Evolutionary conservation across 2,888 invertebrate species (phyloP).

Genomic region (Rhingia rostrata): DNA sequence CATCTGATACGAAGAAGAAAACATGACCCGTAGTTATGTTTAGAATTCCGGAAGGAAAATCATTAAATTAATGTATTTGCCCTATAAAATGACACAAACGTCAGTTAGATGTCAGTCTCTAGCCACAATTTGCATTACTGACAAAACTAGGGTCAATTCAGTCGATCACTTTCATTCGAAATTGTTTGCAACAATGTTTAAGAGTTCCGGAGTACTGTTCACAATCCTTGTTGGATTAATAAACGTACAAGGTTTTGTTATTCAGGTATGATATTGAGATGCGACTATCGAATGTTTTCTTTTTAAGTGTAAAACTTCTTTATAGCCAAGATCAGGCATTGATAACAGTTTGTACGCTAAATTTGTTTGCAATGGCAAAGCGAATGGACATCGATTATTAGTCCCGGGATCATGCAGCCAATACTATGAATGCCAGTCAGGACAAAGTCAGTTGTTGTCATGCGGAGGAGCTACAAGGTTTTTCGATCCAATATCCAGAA

Average conservation of each 20-base stretch:
- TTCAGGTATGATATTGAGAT: constrained; percentile 41
- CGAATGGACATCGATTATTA: constrained; percentile 78
- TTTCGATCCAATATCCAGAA: constrained; percentile 76
- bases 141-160: constrained; percentile 29
- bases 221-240: constrained; percentile 35
- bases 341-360: constrained; percentile 78
- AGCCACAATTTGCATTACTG: constrained; percentile 39
- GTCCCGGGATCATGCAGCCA: constrained; percentile 80
- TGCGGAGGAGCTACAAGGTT: constrained; percentile 76
- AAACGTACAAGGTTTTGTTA: constrained; percentile 45
- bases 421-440: constrained; percentile 79
- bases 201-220: constrained; percentile 28
- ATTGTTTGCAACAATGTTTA: constrained; percentile 22
- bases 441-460: constrained; percentile 71
- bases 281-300: background rate
- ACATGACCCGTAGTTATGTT: constrained; percentile 15
- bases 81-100: constrained; percentile 48
- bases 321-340: constrained; percentile 56
- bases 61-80: constrained; percentile 53
- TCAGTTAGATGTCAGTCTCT: constrained; percentile 41
- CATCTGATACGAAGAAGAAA: constrained; percentile 28
- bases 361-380: constrained; percentile 78
- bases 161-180: background rate
- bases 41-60: background rate
- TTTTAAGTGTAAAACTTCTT: background rate